These are phyloP conservation scores for Arrhamphus sclerolepis DNA, from an alignment of 2,797 vertebrate genomes.

Conservation along the genomic window DNA sequence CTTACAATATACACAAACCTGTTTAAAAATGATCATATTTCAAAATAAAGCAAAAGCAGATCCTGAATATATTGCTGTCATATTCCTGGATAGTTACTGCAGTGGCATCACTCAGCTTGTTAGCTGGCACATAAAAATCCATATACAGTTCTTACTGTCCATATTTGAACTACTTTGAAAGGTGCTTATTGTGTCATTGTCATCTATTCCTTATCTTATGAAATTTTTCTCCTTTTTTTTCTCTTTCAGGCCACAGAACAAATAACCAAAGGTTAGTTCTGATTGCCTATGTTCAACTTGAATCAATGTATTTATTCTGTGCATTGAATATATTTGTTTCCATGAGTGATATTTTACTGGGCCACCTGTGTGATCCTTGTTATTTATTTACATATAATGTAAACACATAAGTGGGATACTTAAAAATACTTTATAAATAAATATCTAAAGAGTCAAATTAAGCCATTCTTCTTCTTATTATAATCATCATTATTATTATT, in stretches of 20 bases:
- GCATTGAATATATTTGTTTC: background rate
- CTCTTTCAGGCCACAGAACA: conserved; percentile 94
- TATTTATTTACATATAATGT: too few species aligned
- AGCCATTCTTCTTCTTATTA: too few species aligned
- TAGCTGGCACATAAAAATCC: conserved; percentile 2
- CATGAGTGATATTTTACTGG: background rate
- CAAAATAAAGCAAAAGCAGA: conserved; percentile 41
- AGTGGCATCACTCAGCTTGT: conserved; percentile 7
- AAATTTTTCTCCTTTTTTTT: conserved; percentile 17
- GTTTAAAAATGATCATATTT: background rate
- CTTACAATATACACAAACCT: too few species aligned
- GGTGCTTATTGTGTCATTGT: background rate
- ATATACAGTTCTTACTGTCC: background rate
- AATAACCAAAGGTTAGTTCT: conserved; percentile 98
- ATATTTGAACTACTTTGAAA: too few species aligned
- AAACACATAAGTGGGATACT: too few species aligned
- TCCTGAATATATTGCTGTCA: conserved; percentile 43
- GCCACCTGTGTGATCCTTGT: background rate
- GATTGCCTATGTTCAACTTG: conserved; percentile 24
- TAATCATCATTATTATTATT: too few species aligned
- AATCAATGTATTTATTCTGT: background rate
- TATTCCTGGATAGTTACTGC: conserved; percentile 17
- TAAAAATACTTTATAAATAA: too few species aligned
- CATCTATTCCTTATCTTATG: background rate
- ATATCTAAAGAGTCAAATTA: background rate